These are phyloP conservation scores for Siphlonurus alternatus DNA, from an alignment of 2,888 invertebrate species.

Conservation along the genomic window DNA sequence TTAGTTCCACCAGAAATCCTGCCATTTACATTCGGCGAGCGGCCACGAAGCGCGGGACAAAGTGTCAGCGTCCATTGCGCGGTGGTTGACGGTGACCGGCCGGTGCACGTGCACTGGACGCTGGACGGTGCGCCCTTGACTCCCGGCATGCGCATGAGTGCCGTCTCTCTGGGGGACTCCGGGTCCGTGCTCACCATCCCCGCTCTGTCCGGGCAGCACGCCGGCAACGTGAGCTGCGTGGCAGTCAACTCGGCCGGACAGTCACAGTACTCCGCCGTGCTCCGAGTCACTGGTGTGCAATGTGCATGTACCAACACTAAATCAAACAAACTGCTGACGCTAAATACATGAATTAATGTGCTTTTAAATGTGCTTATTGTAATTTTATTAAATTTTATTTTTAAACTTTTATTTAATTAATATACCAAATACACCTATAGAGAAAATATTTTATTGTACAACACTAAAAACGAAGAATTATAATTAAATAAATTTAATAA, in stretches of 20 bases:
- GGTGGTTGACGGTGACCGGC: slow-evolving; percentile 21
- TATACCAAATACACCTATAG: too few relatives aligned
- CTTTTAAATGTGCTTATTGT: neutral
- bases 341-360: neutral
- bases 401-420: too few relatives aligned
- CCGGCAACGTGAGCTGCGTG: slow-evolving; percentile 58
- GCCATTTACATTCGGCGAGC: slow-evolving; percentile 30
- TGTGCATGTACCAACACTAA: neutral
- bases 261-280: slow-evolving; percentile 18
- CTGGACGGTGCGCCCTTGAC: slow-evolving; percentile 36
- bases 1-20: slow-evolving; percentile 29
- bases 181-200: slow-evolving; percentile 47
- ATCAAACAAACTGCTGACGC: neutral
- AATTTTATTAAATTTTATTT: too few relatives aligned
- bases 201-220: slow-evolving; percentile 47
- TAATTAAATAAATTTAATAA: too few relatives aligned
- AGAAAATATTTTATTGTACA: too few relatives aligned
- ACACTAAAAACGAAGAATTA: too few relatives aligned
- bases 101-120: slow-evolving; percentile 20
- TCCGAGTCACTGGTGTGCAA: slow-evolving; percentile 19
- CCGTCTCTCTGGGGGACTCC: slow-evolving; percentile 30
- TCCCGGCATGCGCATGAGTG: slow-evolving; percentile 24
- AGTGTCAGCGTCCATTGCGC: slow-evolving; percentile 16
- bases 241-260: slow-evolving; percentile 53
- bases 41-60: slow-evolving; percentile 15